Evolutionary conservation across 2,888 invertebrate genomes (phyloP).

Genomic region (Eristalis pertinax): DNA sequence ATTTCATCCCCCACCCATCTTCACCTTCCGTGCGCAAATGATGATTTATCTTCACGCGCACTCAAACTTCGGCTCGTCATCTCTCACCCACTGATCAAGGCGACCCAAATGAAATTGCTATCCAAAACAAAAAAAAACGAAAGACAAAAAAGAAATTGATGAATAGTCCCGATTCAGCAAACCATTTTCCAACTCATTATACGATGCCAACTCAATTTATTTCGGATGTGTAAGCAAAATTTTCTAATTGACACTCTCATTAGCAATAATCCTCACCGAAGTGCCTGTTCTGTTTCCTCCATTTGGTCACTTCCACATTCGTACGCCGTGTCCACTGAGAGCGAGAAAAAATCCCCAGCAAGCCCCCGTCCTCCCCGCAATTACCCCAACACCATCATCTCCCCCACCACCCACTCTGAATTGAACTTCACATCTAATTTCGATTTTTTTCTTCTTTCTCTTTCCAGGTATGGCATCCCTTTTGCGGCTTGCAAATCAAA

Average conservation of each 20-base stretch:
- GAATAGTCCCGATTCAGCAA: constrained; percentile 54
- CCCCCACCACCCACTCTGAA: constrained; percentile 49
- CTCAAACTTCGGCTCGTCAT: background rate
- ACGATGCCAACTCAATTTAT: constrained; percentile 59
- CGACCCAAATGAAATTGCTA: constrained; percentile 33
- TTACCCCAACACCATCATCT: background rate
- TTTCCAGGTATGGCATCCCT: constrained; percentile 61
- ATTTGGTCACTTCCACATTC: constrained; percentile 23
- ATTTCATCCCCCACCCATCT: background rate
- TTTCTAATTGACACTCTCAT: constrained; percentile 69
- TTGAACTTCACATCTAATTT: constrained; percentile 61
- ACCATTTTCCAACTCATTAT: constrained; percentile 45
- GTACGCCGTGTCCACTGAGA: background rate
- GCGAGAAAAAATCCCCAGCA: background rate
- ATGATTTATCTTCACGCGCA: constrained; percentile 17
- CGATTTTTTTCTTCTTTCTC: constrained; percentile 39
- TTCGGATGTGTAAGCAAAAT: constrained; percentile 62
- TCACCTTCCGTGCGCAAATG: background rate
- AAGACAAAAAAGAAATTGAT: constrained; percentile 19
- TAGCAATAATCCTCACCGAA: constrained; percentile 59
- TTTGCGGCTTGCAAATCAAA: constrained; percentile 50
- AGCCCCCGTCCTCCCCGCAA: background rate
- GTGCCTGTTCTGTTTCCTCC: constrained; percentile 22
- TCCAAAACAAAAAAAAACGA: too few species aligned
- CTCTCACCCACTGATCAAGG: background rate